phyloP scores from a whole-genome alignment of 2,888 invertebrate species.

The Scaptomyza parva region DNA sequence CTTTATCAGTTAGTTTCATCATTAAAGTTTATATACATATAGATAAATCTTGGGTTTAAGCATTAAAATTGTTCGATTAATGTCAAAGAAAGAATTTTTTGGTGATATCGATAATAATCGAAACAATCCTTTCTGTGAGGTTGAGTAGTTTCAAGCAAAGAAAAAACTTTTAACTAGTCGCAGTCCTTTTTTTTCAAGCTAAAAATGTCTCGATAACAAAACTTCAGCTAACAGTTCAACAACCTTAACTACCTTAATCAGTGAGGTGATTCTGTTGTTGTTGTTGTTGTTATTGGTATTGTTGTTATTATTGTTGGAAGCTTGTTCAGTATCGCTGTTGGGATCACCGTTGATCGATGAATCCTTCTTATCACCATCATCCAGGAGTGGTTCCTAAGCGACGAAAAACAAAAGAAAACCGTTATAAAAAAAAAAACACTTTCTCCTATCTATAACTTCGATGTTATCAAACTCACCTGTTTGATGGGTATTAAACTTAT shows the following conservation, averaged over 20 bases:
- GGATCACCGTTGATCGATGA: constrained; percentile 72
- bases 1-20: no score
- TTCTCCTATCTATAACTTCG: neutral
- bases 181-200: no score
- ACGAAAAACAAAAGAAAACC: neutral
- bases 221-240: no score
- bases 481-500: constrained; percentile 95
- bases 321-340: constrained; percentile 79
- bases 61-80: no score
- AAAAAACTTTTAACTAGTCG: no score
- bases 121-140: no score
- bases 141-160: no score
- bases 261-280: constrained; percentile 89
- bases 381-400: constrained; percentile 74
- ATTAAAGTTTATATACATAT: no score
- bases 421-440: neutral
- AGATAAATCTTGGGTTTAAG: no score
- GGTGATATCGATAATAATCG: no score
- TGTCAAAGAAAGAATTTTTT: no score
- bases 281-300: constrained; percentile 41
- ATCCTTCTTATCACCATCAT: constrained; percentile 77
- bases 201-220: no score
- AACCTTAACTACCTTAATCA: constrained; percentile 90
- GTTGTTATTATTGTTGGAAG: constrained; percentile 84
- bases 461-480: constrained; percentile 86